These are phyloP conservation scores for Napeogenes sylphis DNA, from an alignment of 2,888 invertebrate species.

Conservation along the genomic window DNA sequence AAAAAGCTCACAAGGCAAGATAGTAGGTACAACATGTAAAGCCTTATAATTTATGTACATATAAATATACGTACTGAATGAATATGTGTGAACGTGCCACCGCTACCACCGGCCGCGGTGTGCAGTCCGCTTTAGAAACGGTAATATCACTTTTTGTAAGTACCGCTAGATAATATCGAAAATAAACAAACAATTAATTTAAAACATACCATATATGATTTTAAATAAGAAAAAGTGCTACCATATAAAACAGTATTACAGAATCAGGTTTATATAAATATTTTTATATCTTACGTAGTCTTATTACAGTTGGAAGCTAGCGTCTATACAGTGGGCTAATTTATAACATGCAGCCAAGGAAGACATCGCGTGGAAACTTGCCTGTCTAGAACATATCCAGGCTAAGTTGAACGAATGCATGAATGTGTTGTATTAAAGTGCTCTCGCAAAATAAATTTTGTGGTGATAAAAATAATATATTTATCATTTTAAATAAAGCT, in stretches of 20 bases:
- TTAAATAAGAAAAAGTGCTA: too few relatives aligned
- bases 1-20: too few relatives aligned
- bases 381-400: slow-evolving; percentile 2
- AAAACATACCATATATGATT: too few relatives aligned
- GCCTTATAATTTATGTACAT: neutral
- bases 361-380: slow-evolving; percentile 4
- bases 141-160: slow-evolving; percentile 36
- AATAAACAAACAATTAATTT: slow-evolving; percentile 12
- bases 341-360: slow-evolving; percentile 1
- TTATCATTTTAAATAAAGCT: too few relatives aligned
- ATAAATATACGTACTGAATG: slow-evolving; percentile 14
- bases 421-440: neutral
- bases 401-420: neutral
- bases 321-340: neutral
- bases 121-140: slow-evolving; percentile 47
- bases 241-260: neutral
- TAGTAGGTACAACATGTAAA: too few relatives aligned
- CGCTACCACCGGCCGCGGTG: slow-evolving; percentile 31
- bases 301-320: slow-evolving; percentile 1
- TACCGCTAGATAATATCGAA: slow-evolving; percentile 17
- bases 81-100: slow-evolving; percentile 2
- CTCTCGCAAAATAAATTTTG: too few relatives aligned
- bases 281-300: neutral
- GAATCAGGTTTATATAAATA: neutral
- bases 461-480: too few relatives aligned